phyloP scores from a whole-genome alignment of 2,888 invertebrate species.

The Cerastis leucographa region DNA sequence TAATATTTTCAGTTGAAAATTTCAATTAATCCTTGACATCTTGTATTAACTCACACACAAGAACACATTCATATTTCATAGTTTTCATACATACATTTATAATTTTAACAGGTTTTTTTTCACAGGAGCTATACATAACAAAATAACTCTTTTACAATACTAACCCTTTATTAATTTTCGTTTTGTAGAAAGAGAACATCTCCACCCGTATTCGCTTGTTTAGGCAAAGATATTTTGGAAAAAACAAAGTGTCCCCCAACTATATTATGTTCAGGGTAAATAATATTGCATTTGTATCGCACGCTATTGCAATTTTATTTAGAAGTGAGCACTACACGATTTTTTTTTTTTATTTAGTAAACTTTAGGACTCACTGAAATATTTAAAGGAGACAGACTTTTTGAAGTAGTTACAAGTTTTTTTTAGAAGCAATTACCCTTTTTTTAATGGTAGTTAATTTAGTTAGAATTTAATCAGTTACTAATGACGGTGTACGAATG shows the following conservation, averaged over 20 bases:
- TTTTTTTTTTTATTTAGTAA: conserved; percentile 26
- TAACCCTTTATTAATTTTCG: conserved; percentile 79
- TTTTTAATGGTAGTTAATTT: background rate
- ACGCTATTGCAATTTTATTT: conserved; percentile 71
- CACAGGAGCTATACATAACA: conserved; percentile 47
- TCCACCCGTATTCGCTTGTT: conserved; percentile 88
- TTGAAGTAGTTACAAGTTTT: background rate
- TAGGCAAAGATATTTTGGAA: conserved; percentile 89
- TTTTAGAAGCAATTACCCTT: background rate
- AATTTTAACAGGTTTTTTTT: conserved; percentile 8
- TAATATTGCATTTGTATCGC: conserved; percentile 78
- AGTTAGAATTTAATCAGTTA: conserved; percentile 13
- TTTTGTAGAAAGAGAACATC: conserved; percentile 88
- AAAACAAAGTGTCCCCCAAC: conserved; percentile 88
- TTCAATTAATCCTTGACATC: conserved; percentile 22
- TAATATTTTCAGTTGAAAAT: conserved; percentile 32
- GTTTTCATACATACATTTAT: conserved; percentile 15
- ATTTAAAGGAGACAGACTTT: background rate
- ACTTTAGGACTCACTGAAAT: conserved; percentile 14
- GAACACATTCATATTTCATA: conserved; percentile 33
- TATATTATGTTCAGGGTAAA: conserved; percentile 86
- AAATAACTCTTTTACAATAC: conserved; percentile 63
- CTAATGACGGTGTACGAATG: conserved; percentile 11
- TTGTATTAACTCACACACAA: conserved; percentile 16
- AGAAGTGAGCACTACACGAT: conserved; percentile 65